Conservation (phyloP, 2,888 invertebrate genomes). For the Pseudeuparius sepicola region DNA sequence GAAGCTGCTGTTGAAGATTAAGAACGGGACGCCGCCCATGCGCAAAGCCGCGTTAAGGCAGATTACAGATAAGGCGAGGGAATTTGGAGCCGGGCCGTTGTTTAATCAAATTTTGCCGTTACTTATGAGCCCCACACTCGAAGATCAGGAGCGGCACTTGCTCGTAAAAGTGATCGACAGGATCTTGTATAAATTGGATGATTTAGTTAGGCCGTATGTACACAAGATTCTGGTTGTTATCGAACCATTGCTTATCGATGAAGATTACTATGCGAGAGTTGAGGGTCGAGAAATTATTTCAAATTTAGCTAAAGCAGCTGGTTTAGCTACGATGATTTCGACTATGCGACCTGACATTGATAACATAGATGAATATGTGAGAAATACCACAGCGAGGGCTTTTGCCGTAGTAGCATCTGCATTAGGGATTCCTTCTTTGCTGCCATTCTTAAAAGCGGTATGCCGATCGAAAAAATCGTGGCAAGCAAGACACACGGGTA, state of each 20-base stretch:
- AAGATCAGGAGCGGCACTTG: slow-evolving; percentile 98
- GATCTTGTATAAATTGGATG: slow-evolving; percentile 95
- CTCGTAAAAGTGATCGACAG: slow-evolving; percentile 98
- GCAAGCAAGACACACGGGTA: slow-evolving; percentile 97
- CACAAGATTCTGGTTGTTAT: slow-evolving; percentile 99
- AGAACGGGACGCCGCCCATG: slow-evolving; percentile 99
- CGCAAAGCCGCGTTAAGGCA: slow-evolving; percentile 94
- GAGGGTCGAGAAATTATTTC: slow-evolving; percentile 99
- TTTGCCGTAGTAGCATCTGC: slow-evolving; percentile 99
- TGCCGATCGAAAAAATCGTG: slow-evolving; percentile 99
- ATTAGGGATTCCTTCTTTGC: slow-evolving; percentile 85
- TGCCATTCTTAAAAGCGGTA: slow-evolving; percentile 98
- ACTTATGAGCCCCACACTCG: slow-evolving; percentile 98
- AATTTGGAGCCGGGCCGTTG: slow-evolving; percentile 96
- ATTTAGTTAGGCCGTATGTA: slow-evolving; percentile 96
- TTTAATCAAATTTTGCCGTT: slow-evolving; percentile 98
- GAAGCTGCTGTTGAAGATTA: slow-evolving; percentile 95
- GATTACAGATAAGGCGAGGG: slow-evolving; percentile 97
- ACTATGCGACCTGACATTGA: slow-evolving; percentile 99
- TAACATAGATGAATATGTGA: slow-evolving; percentile 98
- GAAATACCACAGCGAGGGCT: slow-evolving; percentile 98
- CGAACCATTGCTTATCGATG: slow-evolving; percentile 96
- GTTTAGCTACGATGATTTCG: slow-evolving; percentile 98
- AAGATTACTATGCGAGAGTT: slow-evolving; percentile 99
- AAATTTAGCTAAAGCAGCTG: slow-evolving; percentile 97